Evolutionary conservation across 2,888 invertebrate genomes (phyloP).

Genomic region (Drosophila kambysellisi): DNA sequence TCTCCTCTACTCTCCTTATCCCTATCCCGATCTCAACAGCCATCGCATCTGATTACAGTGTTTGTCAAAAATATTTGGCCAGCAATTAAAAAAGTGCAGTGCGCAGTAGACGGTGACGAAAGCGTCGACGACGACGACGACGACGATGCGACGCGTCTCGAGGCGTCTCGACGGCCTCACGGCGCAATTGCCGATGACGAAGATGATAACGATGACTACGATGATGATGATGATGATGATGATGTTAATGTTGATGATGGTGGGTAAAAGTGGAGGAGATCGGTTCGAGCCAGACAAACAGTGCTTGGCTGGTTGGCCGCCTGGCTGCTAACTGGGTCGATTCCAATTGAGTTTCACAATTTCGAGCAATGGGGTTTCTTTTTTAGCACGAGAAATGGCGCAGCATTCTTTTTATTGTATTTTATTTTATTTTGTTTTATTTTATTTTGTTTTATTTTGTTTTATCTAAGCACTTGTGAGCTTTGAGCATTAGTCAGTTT

Average conservation of each 20-base stretch:
- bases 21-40: conserved; percentile 27
- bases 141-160: conserved; percentile 31
- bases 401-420: conserved; percentile 34
- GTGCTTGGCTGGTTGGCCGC: conserved; percentile 20
- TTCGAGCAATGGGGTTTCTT: conserved; percentile 44
- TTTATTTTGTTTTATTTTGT: not conserved
- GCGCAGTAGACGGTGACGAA: conserved; percentile 73
- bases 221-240: not conserved
- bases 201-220: not conserved
- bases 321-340: conserved; percentile 63
- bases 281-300: conserved; percentile 43
- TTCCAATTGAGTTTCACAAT: conserved; percentile 67
- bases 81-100: conserved; percentile 74
- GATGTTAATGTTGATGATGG: not conserved
- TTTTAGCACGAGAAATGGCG: conserved; percentile 52
- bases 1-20: too few relatives aligned
- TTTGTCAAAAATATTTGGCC: conserved; percentile 76
- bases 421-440: too few relatives aligned
- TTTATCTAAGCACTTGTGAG: conserved; percentile 24
- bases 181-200: conserved; percentile 43
- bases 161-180: conserved; percentile 24
- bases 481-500: conserved; percentile 34
- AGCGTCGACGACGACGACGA: conserved; percentile 11
- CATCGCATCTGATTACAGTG: conserved; percentile 69
- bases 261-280: conserved; percentile 46